Evolutionary conservation across 2,888 invertebrate species (phyloP), one percentile per base, ranked within the genome.

Genomic region (Saturnia pavonia): DNA sequence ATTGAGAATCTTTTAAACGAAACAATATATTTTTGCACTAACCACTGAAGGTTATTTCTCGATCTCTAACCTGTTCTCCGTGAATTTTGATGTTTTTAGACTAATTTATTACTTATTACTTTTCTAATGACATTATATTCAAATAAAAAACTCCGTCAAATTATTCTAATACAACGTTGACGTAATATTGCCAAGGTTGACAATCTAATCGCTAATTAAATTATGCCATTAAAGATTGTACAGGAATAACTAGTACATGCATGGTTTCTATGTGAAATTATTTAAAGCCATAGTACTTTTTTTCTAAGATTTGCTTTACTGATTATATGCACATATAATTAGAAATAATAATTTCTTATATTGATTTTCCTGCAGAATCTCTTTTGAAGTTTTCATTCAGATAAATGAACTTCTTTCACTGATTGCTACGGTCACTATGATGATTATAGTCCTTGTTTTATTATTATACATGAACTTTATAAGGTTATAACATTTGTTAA

Each of bases 181-280:
- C 14, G 57, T 60, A 60, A 60, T 27, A 27, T 60, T 60, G 57
- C 27, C 25, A 16, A 25, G 57, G 57, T 60, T 60, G 57, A 60
- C 57, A 57, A 57, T 1, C 57, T 60, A 57, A 25, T 3, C 12
- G 25, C 14, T 60, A 60, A 60, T 60, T 60, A 14, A 14, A 27
- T 60, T 27, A 27, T 60, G 27, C 1, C 14, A 25, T 14, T 27
- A 12, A 27, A 60, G 54, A 54, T n/a, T 54, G n/a, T 57, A 27
- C 1, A 8, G 57, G 11, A 60, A 60, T 27, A 25, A 14, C 3
- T 57, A 14, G 6, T 27, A 12, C 27, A 11, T 11, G 27, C 8
- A 60, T 14, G 6, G 9, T n/a, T 22, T 25, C 1, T 27, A 27
- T 25, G 57, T 25, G 25, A 60, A 51, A 25, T 27, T 60, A 25